Conservation (phyloP, 2,113 vertebrate genomes). For the Oncorhynchus mykiss region DNA sequence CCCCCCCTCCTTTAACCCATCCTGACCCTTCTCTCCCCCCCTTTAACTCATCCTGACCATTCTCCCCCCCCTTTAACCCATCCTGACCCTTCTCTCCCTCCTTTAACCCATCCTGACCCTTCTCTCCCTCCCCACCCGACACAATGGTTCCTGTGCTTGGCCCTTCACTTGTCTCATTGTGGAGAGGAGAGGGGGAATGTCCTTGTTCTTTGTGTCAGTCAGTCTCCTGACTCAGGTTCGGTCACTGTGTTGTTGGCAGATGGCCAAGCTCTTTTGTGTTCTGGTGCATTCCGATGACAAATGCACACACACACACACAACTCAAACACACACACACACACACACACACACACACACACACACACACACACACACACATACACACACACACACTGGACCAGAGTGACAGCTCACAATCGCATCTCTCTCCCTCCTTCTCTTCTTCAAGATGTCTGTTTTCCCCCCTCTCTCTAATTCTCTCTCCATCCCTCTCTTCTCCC, state of each 20-base stretch:
- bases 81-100: too few relatives aligned
- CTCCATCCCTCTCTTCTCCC: background rate
- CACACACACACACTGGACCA: background rate
- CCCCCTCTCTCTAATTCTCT: constrained; percentile 5
- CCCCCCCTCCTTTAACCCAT: too few relatives aligned
- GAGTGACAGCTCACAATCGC: too few relatives aligned
- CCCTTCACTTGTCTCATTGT: constrained; percentile 28
- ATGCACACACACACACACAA: too few relatives aligned
- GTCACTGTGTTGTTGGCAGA: constrained; percentile 33
- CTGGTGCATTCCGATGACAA: constrained; percentile 26
- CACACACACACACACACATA: constrained; percentile 12
- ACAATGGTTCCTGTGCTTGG: background rate
- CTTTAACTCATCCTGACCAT: too few relatives aligned
- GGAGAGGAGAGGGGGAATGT: constrained; percentile 49
- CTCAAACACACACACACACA: too few relatives aligned
- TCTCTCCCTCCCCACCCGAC: constrained; percentile 5
- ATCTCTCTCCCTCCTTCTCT: background rate
- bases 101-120: too few relatives aligned
- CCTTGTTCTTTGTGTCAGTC: constrained; percentile 49
- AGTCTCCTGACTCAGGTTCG: constrained; percentile 37
- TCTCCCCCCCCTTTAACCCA: too few relatives aligned
- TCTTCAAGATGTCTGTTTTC: background rate
- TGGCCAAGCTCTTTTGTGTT: constrained; percentile 21
- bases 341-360: too few relatives aligned
- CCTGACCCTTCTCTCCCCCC: too few relatives aligned